Conservation (phyloP, 2,797 vertebrate species). For the Catharus ustulatus region DNA sequence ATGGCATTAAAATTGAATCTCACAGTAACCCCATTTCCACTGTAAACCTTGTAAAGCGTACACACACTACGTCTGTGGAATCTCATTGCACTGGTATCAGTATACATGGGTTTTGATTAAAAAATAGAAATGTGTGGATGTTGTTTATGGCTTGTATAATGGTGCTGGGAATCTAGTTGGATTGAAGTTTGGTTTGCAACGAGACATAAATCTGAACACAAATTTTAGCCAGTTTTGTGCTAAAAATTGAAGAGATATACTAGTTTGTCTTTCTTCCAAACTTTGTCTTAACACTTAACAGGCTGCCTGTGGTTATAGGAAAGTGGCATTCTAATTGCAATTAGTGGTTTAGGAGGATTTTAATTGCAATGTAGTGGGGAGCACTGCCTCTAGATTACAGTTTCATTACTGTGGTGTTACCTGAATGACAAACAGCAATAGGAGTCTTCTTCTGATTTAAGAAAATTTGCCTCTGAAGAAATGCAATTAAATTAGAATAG, state of each 20-base stretch:
- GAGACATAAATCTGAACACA: not conserved
- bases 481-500: not conserved
- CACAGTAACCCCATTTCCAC: not conserved
- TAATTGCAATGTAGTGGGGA: not conserved
- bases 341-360: not conserved
- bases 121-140: not conserved
- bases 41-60: not conserved
- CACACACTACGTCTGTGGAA: not conserved
- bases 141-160: not conserved
- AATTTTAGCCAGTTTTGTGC: not conserved
- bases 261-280: not conserved
- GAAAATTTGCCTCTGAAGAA: not conserved
- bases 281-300: not conserved
- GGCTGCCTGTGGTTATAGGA: not conserved
- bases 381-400: not conserved
- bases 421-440: not conserved
- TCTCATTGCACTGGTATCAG: not conserved
- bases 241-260: not conserved
- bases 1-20: not conserved
- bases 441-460: not conserved
- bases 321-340: not conserved
- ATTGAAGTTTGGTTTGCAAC: not conserved
- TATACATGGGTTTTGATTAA: not conserved
- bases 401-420: not conserved
- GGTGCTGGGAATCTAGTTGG: not conserved